Conservation (phyloP, 2,888 invertebrate genomes). For the Allophyes oxyacanthae region DNA sequence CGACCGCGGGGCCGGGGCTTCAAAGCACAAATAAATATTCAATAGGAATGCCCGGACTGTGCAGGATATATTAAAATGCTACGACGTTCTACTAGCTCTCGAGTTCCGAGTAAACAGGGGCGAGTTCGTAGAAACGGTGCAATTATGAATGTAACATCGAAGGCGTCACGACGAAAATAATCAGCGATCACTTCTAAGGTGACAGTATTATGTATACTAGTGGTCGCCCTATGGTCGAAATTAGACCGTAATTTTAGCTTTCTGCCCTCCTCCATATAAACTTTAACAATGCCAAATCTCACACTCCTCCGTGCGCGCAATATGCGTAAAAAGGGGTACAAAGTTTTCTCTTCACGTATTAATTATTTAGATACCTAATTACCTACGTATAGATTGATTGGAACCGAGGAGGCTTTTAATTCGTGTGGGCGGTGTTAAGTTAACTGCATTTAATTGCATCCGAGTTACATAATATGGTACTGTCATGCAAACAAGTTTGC, state of each 20-base stretch:
- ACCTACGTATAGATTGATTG: neutral
- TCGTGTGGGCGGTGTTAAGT: slow-evolving; percentile 1
- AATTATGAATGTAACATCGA: slow-evolving; percentile 33
- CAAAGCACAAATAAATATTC: slow-evolving; percentile 21
- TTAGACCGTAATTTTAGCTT: too few relatives aligned
- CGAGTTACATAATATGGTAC: slow-evolving; percentile 11
- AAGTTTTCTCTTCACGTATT: too few relatives aligned
- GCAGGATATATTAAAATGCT: slow-evolving; percentile 32
- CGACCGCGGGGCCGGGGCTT: slow-evolving; percentile 4
- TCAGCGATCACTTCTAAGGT: neutral
- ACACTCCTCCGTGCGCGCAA: too few relatives aligned
- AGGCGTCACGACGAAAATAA: slow-evolving; percentile 19
- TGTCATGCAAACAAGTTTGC: slow-evolving; percentile 1
- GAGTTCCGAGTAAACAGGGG: slow-evolving; percentile 36
- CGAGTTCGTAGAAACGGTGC: slow-evolving; percentile 27
- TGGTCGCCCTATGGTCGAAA: too few relatives aligned
- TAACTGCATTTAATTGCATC: slow-evolving; percentile 11
- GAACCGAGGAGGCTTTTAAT: neutral
- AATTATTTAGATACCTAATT: too few relatives aligned
- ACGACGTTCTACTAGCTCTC: slow-evolving; percentile 23
- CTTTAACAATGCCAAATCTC: too few relatives aligned
- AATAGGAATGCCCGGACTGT: slow-evolving; percentile 9
- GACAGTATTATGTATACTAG: too few relatives aligned
- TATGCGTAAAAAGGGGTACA: too few relatives aligned
- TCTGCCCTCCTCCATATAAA: too few relatives aligned